Conservation (phyloP, 2,797 vertebrate species). For the Aselliscus stoliczkanus region DNA sequence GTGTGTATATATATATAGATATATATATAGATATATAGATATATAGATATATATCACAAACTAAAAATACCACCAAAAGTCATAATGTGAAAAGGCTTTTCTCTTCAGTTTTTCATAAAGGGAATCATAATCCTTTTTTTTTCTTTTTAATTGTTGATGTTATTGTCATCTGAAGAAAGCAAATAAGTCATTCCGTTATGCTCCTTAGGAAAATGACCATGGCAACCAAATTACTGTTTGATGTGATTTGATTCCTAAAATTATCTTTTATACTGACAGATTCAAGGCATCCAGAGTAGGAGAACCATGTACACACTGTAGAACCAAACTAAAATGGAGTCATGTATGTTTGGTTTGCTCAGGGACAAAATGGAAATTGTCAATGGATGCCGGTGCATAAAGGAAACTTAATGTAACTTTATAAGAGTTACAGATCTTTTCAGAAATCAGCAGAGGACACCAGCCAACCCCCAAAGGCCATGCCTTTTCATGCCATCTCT, state of each 20-base stretch:
- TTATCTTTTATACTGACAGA: constrained; percentile 38
- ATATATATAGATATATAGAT: no score
- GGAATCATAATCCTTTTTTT: background rate
- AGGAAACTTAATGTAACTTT: background rate
- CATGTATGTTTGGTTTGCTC: no score
- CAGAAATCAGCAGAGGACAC: background rate
- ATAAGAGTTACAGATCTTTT: background rate
- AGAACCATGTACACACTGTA: background rate
- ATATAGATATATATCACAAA: no score
- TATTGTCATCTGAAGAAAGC: background rate
- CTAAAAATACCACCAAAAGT: background rate
- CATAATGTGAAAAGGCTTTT: background rate
- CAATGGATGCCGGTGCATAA: background rate
- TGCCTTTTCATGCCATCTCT: background rate
- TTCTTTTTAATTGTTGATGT: background rate
- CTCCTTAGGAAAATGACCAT: constrained; percentile 10
- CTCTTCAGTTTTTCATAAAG: constrained; percentile 47
- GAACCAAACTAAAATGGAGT: background rate
- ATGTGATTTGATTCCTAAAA: constrained; percentile 30
- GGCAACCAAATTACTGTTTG: background rate
- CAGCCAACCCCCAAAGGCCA: background rate
- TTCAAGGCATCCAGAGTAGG: background rate
- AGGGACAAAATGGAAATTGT: background rate
- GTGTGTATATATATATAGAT: no score
- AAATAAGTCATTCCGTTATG: background rate